These are phyloP conservation scores for Pristionchus maxplancki DNA, from an alignment of 2,888 invertebrate species.

Conservation along the genomic window DNA sequence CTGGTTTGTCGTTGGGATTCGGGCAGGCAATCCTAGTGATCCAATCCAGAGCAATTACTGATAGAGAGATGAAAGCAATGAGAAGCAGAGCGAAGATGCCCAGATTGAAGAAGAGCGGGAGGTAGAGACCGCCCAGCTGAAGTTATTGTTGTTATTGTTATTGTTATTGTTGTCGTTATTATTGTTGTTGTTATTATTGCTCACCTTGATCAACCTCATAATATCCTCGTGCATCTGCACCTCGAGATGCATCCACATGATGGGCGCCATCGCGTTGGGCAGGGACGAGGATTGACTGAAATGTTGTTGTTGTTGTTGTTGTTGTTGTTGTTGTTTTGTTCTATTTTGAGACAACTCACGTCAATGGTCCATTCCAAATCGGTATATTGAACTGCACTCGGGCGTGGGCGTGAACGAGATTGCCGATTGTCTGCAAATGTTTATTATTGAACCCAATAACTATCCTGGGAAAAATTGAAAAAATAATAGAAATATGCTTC, in stretches of 20 bases:
- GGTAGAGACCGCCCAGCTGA: background rate
- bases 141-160: background rate
- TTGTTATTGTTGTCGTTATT: background rate
- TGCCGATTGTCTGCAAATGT: background rate
- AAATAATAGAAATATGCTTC: too few species aligned
- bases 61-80: background rate
- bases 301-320: too few species aligned
- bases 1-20: background rate
- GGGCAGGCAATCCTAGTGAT: background rate
- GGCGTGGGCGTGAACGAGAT: background rate
- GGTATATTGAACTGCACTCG: background rate
- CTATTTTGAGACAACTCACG: background rate
- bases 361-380: background rate
- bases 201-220: background rate
- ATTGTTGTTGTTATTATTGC: background rate
- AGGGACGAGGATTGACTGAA: background rate
- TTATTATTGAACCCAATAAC: too few species aligned
- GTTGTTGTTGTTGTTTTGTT: too few species aligned
- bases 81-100: background rate
- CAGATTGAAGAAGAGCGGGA: background rate
- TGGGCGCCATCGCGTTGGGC: background rate
- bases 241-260: conserved; percentile 1
- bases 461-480: too few species aligned
- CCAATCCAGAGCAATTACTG: background rate
- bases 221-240: background rate